Evolutionary conservation across 2,113 vertebrate genomes (phyloP).

Genomic region (Acanthochromis polyacanthus): DNA sequence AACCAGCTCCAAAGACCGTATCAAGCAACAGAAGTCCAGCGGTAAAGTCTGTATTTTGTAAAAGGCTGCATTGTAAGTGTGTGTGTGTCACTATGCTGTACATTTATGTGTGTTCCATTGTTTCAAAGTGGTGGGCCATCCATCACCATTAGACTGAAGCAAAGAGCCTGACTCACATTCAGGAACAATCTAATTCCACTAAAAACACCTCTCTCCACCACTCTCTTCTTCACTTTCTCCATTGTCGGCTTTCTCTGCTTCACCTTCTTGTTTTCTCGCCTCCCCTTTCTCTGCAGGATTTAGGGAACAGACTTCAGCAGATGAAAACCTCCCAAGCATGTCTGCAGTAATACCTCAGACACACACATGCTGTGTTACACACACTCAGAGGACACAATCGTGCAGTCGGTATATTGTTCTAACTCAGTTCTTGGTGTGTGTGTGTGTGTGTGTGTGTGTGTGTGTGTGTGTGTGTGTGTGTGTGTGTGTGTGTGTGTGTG

Average conservation of each 20-base stretch:
- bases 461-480: conserved; percentile 52
- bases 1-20: conserved; percentile 4
- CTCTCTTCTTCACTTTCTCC: conserved; percentile 66
- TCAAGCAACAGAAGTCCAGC: conserved; percentile 4
- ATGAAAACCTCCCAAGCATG: conserved; percentile 80
- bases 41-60: neutral
- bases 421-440: conserved; percentile 34
- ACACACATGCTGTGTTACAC: conserved; percentile 44
- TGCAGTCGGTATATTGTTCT: conserved; percentile 62
- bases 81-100: conserved; percentile 30
- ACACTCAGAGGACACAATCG: conserved; percentile 47
- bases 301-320: conserved; percentile 71
- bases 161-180: conserved; percentile 69
- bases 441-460: conserved; percentile 54
- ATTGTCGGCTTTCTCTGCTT: conserved; percentile 48
- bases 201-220: conserved; percentile 72
- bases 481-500: conserved; percentile 45
- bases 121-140: conserved; percentile 76
- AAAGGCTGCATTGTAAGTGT: conserved; percentile 18
- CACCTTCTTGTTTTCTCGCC: conserved; percentile 59
- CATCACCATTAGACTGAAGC: conserved; percentile 79
- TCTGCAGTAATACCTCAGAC: conserved; percentile 77
- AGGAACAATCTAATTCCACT: conserved; percentile 81
- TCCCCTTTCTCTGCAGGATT: conserved; percentile 70
- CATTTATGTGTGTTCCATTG: conserved; percentile 69